Evolutionary conservation across 1,140 invertebrate species (phyloP).

Genomic region (Drosophila quadrilineata): DNA sequence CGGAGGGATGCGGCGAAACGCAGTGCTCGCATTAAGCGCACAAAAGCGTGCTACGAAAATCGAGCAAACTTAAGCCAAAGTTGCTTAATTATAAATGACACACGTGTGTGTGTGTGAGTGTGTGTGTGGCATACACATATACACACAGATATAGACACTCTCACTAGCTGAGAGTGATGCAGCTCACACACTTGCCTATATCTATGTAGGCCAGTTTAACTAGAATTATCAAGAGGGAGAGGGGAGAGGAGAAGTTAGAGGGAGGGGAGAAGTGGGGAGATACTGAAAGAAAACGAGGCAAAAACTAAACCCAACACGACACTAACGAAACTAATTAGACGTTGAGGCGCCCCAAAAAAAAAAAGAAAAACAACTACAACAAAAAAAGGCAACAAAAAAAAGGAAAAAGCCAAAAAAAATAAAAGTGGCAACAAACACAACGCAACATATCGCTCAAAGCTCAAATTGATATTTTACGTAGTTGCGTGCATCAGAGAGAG

Average conservation of each 20-base stretch:
- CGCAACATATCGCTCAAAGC: constrained; percentile 69
- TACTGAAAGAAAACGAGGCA: too few species aligned
- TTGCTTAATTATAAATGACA: constrained; percentile 80
- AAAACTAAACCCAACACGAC: constrained; percentile 47
- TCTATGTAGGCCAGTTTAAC: constrained; percentile 56
- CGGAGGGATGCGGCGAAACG: not conserved
- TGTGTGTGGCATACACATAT: not conserved
- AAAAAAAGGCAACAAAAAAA: too few species aligned
- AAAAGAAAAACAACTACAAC: too few species aligned
- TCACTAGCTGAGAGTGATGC: not conserved
- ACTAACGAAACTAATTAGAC: constrained; percentile 78
- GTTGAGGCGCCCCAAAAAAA: constrained; percentile 59
- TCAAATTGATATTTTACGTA: constrained; percentile 77
- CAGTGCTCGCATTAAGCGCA: constrained; percentile 65
- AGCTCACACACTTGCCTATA: not conserved
- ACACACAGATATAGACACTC: not conserved
- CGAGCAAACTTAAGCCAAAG: constrained; percentile 62
- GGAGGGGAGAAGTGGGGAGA: too few species aligned
- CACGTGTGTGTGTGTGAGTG: too few species aligned
- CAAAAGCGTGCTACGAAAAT: constrained; percentile 56
- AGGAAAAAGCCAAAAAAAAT: too few species aligned
- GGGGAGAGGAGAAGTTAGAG: constrained; percentile 24
- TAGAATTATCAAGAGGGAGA: constrained; percentile 27
- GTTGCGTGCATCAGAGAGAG: too few species aligned
- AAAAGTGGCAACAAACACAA: constrained; percentile 27